Base-by-base conservation (phyloP, 2,888 invertebrate species). In the Ormyrus thymus region DNA sequence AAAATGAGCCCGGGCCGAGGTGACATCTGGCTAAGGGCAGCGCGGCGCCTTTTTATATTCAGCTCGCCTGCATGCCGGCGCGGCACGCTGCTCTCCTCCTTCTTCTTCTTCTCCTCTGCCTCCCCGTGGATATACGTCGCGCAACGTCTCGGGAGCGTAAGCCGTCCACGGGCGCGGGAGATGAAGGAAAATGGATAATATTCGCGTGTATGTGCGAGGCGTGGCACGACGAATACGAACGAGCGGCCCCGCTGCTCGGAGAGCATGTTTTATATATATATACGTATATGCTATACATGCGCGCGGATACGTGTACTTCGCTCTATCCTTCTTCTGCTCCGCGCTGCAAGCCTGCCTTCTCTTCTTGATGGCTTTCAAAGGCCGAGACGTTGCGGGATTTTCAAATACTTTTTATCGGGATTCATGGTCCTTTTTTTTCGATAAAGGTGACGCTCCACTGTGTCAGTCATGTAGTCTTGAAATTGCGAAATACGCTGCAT, bases 141-240 rank as follows among this genome's bases (percentile, higher is more conserved):
- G 65, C 65, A 81, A 83, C 80, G 82, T 82, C 82, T 83, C 74
- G 15, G 53, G 61, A 77, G 82, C 80, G 81, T 83, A 82, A 84
- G 82, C 81, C 83, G 82, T 78, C 82, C 58, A 61, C 56, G 73
- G 73, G 66, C 45, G 71, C 55, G 62, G 59, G 62, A 83, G 84
- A 83, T 80, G 81, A 79, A 81, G 79, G 83, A 83, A 84, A 84
- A 84, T 84, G 83, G 83, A 82, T 84, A 84, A 85, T 84, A 84
- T 84, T 83, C 83, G 81, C 83, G 78, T 81, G 82, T 82, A 83
- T 83, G 83, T 82, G 83, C 82, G 82, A 81, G 80, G 70, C 82
- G 83, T 79, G 79, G 79, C 81, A 81, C 80, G 76, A 70, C 82
- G 84, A 83, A 84, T 84, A 84, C 83, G 83, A 84, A 83, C 80